These are phyloP conservation scores for Tragelaphus strepsiceros DNA, from an alignment of 2,113 vertebrate species.

Conservation along the genomic window DNA sequence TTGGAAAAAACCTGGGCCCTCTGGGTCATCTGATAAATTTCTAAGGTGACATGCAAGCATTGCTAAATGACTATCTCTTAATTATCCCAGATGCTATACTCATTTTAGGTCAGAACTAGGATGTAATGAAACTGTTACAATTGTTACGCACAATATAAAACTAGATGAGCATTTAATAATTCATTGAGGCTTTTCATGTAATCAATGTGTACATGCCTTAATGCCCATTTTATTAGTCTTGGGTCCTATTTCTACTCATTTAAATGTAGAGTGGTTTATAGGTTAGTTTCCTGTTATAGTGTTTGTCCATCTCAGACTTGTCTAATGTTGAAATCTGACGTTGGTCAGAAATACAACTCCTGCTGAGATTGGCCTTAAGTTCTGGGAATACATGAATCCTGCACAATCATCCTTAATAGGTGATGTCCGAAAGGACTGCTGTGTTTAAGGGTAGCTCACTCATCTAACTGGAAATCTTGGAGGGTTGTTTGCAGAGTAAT, in stretches of 20 bases:
- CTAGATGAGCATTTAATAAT: neutral
- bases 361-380: neutral
- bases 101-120: neutral
- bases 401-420: neutral
- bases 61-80: neutral
- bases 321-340: neutral
- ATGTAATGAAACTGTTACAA: neutral
- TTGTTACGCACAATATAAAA: neutral
- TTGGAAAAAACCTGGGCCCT: neutral
- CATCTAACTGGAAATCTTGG: neutral
- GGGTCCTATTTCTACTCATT: neutral
- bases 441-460: neutral
- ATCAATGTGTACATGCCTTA: neutral
- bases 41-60: neutral
- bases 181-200: neutral
- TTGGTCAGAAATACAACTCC: neutral
- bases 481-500: neutral
- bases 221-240: neutral
- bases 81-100: neutral
- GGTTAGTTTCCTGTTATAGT: neutral
- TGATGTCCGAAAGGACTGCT: neutral
- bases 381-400: neutral
- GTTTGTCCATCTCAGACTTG: neutral
- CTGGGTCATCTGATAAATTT: neutral
- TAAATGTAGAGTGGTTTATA: neutral